These are phyloP conservation scores for Scaeva pyrastri DNA, from an alignment of 2,888 invertebrate genomes.

Conservation along the genomic window DNA sequence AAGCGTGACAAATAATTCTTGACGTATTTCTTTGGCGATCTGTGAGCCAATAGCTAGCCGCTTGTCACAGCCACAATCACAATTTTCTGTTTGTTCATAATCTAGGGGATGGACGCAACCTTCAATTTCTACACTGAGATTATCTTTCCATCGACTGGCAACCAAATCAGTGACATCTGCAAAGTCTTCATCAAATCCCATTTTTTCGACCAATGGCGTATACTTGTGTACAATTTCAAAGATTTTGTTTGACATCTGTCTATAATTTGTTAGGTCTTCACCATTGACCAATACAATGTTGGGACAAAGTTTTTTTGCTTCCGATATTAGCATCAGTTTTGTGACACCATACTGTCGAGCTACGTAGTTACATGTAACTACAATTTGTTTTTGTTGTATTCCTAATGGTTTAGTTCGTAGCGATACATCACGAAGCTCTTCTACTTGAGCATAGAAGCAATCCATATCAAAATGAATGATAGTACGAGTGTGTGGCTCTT, in stretches of 20 bases:
- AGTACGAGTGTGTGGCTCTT: conserved; percentile 86
- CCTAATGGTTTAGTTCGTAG: conserved; percentile 89
- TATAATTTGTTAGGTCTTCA: conserved; percentile 92
- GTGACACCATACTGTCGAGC: conserved; percentile 90
- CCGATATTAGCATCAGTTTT: conserved; percentile 91
- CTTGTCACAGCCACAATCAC: conserved; percentile 90
- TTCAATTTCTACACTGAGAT: conserved; percentile 79
- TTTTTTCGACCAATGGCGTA: conserved; percentile 90
- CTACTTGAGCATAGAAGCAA: conserved; percentile 94
- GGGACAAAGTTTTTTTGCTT: conserved; percentile 90
- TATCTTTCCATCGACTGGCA: conserved; percentile 76
- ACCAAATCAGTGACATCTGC: conserved; percentile 90
- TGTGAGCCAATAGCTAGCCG: conserved; percentile 89
- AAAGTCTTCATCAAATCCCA: conserved; percentile 94
- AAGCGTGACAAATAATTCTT: conserved; percentile 88
- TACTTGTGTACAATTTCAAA: conserved; percentile 89
- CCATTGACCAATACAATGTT: conserved; percentile 91
- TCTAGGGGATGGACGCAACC: conserved; percentile 87
- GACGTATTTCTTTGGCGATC: conserved; percentile 91
- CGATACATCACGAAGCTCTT: conserved; percentile 90
- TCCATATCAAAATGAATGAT: conserved; percentile 93
- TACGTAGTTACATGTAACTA: conserved; percentile 93
- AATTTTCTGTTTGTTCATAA: conserved; percentile 84
- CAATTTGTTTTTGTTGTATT: conserved; percentile 92
- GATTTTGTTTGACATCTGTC: conserved; percentile 91